Conservation (phyloP, 2,888 invertebrate species). For the Blera fallax region DNA sequence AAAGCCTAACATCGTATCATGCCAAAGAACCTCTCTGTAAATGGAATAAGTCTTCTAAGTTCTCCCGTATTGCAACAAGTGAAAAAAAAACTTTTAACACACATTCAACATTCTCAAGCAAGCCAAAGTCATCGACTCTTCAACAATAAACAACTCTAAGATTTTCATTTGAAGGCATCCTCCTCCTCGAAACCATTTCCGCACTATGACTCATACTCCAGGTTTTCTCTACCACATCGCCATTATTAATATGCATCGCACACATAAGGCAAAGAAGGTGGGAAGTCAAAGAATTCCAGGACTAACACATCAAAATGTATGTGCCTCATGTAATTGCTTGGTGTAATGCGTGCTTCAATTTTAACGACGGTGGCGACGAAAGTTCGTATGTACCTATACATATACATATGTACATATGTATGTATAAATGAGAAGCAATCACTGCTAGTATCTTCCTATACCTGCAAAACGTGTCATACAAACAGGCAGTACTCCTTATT, state of each 20-base stretch:
- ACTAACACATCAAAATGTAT: constrained; percentile 64
- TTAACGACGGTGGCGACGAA: neutral
- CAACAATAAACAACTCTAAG: constrained; percentile 24
- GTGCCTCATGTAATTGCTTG: constrained; percentile 54
- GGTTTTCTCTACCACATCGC: constrained; percentile 45
- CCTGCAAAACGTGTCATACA: constrained; percentile 19
- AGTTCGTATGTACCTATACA: neutral
- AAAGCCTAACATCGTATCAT: neutral
- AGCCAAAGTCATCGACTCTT: constrained; percentile 48
- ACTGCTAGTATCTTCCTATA: constrained; percentile 12
- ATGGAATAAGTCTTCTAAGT: neutral
- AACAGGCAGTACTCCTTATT: constrained; percentile 32
- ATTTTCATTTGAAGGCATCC: constrained; percentile 41
- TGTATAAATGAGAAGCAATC: constrained; percentile 4
- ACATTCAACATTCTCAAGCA: neutral
- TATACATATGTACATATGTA: too few relatives aligned
- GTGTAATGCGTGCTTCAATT: constrained; percentile 63
- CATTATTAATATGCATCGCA: constrained; percentile 62
- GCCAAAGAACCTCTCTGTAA: neutral
- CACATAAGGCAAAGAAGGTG: constrained; percentile 38
- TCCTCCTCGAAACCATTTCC: constrained; percentile 63
- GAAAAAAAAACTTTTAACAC: neutral
- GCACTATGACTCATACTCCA: constrained; percentile 69
- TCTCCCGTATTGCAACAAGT: neutral
- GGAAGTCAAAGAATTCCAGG: constrained; percentile 64